These are phyloP conservation scores for Etheostoma spectabile DNA, from an alignment of 2,113 vertebrate species.

Conservation along the genomic window DNA sequence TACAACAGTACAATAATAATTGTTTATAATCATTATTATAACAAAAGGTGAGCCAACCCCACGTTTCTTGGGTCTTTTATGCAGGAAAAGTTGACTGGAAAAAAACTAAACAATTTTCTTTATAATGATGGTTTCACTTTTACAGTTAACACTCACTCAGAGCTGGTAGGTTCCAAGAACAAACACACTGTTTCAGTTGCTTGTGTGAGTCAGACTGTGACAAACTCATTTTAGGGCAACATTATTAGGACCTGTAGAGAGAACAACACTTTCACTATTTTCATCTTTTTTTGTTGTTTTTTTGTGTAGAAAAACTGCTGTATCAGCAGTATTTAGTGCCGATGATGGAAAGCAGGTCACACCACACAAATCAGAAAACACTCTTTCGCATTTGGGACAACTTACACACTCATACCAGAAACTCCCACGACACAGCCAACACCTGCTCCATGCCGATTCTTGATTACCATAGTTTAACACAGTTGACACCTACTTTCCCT, in stretches of 20 bases:
- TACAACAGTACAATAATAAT: conserved; percentile 11
- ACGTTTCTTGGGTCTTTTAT: not conserved
- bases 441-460: not conserved
- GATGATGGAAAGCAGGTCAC: conserved; percentile 36
- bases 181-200: not conserved
- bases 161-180: not conserved
- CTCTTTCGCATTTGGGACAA: conserved; percentile 15
- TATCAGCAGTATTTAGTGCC: conserved; percentile 32
- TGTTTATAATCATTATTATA: too few relatives aligned
- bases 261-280: not conserved
- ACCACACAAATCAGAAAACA: conserved; percentile 34
- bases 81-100: conserved; percentile 8
- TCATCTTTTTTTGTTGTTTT: not conserved
- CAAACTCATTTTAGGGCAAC: not conserved
- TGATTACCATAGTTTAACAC: not conserved
- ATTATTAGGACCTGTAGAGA: not conserved
- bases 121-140: not conserved
- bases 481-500: not conserved
- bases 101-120: conserved; percentile 9
- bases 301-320: conserved; percentile 9
- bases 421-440: conserved; percentile 6
- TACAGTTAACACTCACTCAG: not conserved
- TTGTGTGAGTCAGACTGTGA: conserved; percentile 2
- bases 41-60: conserved; percentile 31
- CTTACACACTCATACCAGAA: conserved; percentile 36